A percentile compares a stretch with the other conserved stretches of the same genome.
phyloP scores from a whole-genome alignment of 1,140 invertebrate species.

The Drosophila mojavensis region DNA sequence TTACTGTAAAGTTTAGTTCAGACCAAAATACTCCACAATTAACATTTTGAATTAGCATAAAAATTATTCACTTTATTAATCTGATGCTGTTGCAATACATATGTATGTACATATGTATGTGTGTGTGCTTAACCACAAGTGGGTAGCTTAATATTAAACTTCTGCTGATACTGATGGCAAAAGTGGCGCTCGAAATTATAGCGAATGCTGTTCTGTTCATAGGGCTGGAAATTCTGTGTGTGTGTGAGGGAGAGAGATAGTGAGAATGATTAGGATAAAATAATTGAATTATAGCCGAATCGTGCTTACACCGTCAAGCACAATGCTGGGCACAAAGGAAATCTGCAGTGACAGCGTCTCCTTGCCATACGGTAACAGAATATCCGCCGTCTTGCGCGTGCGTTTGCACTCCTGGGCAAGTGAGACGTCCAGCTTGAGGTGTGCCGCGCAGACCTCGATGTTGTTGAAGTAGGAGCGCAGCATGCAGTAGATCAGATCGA shows the following conservation, averaged over 20 bases:
- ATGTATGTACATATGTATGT: too few species aligned
- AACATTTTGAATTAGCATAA: too few species aligned
- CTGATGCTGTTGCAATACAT: too few species aligned
- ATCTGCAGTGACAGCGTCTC: slow-evolving; percentile 54
- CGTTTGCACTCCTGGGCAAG: slow-evolving; percentile 60
- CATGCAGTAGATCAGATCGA: slow-evolving; percentile 73
- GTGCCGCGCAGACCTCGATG: slow-evolving; percentile 56
- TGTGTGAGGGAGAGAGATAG: not conserved
- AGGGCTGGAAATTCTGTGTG: slow-evolving; percentile 61
- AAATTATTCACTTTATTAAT: too few species aligned
- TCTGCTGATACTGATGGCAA: slow-evolving; percentile 57
- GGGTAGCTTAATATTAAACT: slow-evolving; percentile 58
- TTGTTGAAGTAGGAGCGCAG: slow-evolving; percentile 54
- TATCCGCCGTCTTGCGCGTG: slow-evolving; percentile 54
- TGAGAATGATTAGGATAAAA: not conserved
- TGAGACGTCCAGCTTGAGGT: slow-evolving; percentile 54
- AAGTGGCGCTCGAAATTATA: slow-evolving; percentile 69
- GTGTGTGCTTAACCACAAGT: slow-evolving; percentile 34
- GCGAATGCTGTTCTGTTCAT: slow-evolving; percentile 66
- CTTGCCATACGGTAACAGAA: slow-evolving; percentile 68
- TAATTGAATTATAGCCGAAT: not conserved
- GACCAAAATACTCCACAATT: not conserved
- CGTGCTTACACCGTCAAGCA: slow-evolving; percentile 65
- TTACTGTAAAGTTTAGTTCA: not conserved
- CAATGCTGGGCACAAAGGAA: slow-evolving; percentile 80